phyloP scores from a whole-genome alignment of 2,113 vertebrate species.

The Gymnogyps californianus region DNA sequence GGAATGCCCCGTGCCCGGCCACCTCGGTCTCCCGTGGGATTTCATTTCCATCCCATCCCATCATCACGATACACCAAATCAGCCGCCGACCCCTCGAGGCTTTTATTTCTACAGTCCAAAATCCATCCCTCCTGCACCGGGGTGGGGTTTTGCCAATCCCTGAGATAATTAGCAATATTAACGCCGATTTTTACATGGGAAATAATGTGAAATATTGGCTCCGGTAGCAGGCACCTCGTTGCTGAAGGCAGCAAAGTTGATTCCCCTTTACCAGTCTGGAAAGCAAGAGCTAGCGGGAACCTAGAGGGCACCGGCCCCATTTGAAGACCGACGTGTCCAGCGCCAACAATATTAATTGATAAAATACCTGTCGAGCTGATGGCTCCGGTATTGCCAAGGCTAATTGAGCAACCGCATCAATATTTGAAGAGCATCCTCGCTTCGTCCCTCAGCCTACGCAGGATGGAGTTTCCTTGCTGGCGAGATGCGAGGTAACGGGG shows the following conservation, averaged over 20 bases:
- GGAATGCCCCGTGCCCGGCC: background rate
- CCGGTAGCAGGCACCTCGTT: background rate
- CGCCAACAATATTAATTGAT: background rate
- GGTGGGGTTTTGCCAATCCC: background rate
- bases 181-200: background rate
- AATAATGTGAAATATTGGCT: accelerated
- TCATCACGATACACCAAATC: background rate
- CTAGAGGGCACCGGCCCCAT: no score
- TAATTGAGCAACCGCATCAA: background rate
- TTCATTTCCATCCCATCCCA: background rate
- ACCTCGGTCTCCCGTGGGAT: background rate
- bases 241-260: background rate
- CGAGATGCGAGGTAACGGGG: background rate
- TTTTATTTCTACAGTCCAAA: background rate
- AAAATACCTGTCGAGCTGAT: background rate
- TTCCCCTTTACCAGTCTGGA: background rate
- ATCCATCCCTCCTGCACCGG: accelerated
- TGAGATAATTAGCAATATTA: background rate
- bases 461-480: background rate
- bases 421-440: background rate
- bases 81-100: accelerated
- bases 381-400: background rate
- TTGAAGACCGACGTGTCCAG: accelerated
- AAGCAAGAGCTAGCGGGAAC: background rate
- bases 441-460: accelerated